Evolutionary conservation across 2,797 vertebrate genomes (phyloP).

Genomic region (Podargus strigoides): DNA sequence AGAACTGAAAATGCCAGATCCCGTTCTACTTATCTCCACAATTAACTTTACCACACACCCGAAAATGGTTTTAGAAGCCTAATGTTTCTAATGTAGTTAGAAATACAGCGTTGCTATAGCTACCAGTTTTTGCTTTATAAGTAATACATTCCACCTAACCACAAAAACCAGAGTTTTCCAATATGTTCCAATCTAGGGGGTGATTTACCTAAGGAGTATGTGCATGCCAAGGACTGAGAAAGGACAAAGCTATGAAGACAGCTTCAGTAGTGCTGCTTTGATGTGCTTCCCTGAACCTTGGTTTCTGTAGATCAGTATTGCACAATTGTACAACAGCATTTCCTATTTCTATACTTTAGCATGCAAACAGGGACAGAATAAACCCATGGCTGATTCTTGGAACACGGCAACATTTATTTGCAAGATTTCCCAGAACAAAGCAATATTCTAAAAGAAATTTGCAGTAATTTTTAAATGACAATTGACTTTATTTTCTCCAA

Average conservation of each 20-base stretch:
- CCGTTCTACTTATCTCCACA: slow-evolving; percentile 22
- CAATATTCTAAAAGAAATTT: background rate
- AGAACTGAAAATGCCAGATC: slow-evolving; percentile 53
- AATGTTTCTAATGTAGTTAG: background rate
- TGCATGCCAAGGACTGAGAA: background rate
- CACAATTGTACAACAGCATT: background rate
- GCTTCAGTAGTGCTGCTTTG: background rate
- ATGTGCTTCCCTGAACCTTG: background rate
- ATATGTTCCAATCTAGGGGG: background rate
- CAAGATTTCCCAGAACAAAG: background rate
- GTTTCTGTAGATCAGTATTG: background rate
- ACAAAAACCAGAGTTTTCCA: background rate
- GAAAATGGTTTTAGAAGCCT: background rate
- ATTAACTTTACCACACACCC: background rate
- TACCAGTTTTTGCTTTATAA: slow-evolving; percentile 40
- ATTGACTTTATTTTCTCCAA: background rate
- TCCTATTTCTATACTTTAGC: background rate
- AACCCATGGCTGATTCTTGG: background rate
- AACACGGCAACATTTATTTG: background rate
- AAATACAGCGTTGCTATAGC: slow-evolving; percentile 56
- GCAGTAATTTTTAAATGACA: background rate
- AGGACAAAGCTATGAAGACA: background rate
- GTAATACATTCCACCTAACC: slow-evolving; percentile 14
- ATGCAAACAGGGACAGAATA: background rate
- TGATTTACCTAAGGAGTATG: background rate